Conservation (phyloP, 1,140 invertebrate genomes). For the Yoshiicerus persimilis region DNA sequence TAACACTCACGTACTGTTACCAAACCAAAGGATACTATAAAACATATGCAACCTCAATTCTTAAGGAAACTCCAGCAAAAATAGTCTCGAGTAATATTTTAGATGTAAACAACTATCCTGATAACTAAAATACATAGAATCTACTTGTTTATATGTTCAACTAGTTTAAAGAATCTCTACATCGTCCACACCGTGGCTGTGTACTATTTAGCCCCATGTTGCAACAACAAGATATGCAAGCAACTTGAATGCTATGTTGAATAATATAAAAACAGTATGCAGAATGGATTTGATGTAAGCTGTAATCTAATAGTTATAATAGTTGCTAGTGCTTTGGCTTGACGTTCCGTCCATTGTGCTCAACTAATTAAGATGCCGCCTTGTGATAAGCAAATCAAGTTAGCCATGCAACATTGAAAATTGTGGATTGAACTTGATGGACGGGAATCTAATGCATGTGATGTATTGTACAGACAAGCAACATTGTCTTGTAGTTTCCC, state of each 20-base stretch:
- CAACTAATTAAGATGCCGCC: constrained; percentile 23
- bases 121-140: no score
- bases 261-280: background rate
- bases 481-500: background rate
- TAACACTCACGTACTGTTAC: background rate
- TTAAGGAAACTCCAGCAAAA: background rate
- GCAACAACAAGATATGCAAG: no score
- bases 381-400: constrained; percentile 3
- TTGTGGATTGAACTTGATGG: background rate
- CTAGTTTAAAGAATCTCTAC: no score
- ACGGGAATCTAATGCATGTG: background rate
- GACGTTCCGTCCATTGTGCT: constrained; percentile 1
- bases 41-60: no score
- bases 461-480: background rate
- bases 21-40: no score
- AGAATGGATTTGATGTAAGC: background rate
- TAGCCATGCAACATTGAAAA: background rate
- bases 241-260: no score
- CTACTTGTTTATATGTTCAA: no score
- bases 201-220: no score
- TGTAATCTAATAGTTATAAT: background rate
- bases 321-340: constrained; percentile 7
- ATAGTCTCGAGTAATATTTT: background rate
- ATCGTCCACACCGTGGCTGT: no score
- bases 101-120: no score